These are phyloP conservation scores for Merops nubicus DNA, from an alignment of 2,113 vertebrate genomes.

Conservation along the genomic window DNA sequence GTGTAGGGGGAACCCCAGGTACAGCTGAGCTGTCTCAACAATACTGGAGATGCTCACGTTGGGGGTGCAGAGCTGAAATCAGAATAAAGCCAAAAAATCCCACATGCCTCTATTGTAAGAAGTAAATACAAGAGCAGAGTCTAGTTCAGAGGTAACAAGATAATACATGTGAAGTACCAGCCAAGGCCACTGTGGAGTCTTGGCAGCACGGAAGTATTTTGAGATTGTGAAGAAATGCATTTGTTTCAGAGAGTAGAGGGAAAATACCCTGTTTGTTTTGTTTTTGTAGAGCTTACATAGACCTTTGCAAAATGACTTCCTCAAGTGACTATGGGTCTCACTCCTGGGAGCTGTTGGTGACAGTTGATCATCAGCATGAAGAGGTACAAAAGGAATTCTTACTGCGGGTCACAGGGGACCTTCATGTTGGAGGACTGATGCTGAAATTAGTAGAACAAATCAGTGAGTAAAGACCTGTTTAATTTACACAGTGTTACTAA, in stretches of 20 bases:
- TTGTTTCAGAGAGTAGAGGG: background rate
- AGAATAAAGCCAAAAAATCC: background rate
- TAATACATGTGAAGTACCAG: background rate
- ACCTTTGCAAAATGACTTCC: constrained; percentile 76
- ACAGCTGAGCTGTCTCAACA: background rate
- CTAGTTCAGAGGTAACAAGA: constrained; percentile 5
- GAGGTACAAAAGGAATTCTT: constrained; percentile 69
- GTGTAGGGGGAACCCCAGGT: background rate
- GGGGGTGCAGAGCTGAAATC: background rate
- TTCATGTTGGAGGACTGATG: constrained; percentile 95
- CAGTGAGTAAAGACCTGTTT: constrained; percentile 81
- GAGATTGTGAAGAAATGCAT: background rate
- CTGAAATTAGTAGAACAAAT: constrained; percentile 93
- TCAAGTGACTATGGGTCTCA: constrained; percentile 77
- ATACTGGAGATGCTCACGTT: background rate
- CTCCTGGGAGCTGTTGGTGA: constrained; percentile 90
- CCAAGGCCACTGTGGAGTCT: background rate
- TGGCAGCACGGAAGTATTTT: background rate
- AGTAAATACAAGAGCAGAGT: background rate
- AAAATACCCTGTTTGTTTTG: background rate
- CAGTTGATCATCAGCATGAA: constrained; percentile 81
- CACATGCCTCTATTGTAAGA: background rate
- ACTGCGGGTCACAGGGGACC: constrained; percentile 87
- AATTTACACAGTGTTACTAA: background rate
- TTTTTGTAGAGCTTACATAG: background rate